Base-by-base conservation (phyloP, 2,113 vertebrate species). In the Dipodomys spectabilis region DNA sequence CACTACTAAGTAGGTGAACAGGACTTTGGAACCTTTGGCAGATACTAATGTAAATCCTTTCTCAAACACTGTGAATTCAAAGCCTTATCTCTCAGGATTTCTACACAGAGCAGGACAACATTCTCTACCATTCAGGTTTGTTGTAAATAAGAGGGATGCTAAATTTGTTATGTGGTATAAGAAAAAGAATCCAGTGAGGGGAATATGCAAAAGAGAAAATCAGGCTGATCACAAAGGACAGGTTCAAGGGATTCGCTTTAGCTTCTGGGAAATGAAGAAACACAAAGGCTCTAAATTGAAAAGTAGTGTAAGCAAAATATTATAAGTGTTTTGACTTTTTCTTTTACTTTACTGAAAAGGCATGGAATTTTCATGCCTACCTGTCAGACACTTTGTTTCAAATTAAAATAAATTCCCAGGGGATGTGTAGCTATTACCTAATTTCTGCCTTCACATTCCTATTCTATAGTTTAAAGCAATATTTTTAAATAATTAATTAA, bases 391-490 rank as follows among this genome's bases (percentile, higher is more conserved):
- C 20, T 69, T n/a, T 81, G 49, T 35, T 11, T 44, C 5, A 91
- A 89, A 78, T 82, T 81, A 23, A 75, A 78, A n/a, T 25, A 68
- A 44, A 73, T 62, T 73, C 4, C 18, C 3, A 3, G 22, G 35
- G 85, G 65, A 82, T 23, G 2, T 49, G 45, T n/a, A 32, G 8
- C 30, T 15, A 19, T 57, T 68, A 2, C 18, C 7, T 16, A 35
- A 32, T 5, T 44, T 0, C 20, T 44, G 15, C 44, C 7, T 85
- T 94, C 44, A 78, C 15, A 77, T 25, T 28, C 10, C 30, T 44
- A 82, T 45, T 73, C 22, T 88, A 23, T 44, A 81, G 57, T 45
- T 90, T 93, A 57, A 90, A 87, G 79, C 45, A 49, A 49, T 11
- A 49, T 49, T 85, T 88, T 39, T 57, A 88, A 86, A 85, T 86